Base-by-base conservation (phyloP, 2,113 vertebrate species). In the Petaurus breviceps region DNA sequence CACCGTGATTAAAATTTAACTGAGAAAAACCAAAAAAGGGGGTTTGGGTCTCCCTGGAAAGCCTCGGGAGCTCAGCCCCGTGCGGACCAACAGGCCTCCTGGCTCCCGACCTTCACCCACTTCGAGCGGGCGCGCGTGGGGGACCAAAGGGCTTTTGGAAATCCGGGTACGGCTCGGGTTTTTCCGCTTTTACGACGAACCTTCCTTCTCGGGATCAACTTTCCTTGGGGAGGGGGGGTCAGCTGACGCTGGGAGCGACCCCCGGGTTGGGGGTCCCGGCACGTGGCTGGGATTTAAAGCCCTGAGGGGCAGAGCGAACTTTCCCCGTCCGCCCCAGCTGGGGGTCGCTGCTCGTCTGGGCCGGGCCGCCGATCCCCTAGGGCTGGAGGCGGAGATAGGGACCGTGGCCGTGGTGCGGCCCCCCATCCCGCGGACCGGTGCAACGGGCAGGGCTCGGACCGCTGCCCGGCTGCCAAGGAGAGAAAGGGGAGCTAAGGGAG, bases 91-190 rank as follows among this genome's bases (percentile, higher is more conserved):
- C 31, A n/a, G 61, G 37, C 61, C 14, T 19, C 61, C 61, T 16
- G 1, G 11, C 37, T 19, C 61, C 61, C 3, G 61, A 11, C 55
- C 28, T 19, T 47, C 19, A 37, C 25, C 46, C 22, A 26, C 12
- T 23, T 1, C 3, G 0, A 0, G 3, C 4, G 51, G 3, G 0
- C 11, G 7, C 84, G 24, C 11, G 68, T 1, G n/a, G 11, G 9
- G 0, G 84, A 3, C 0, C 2, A 3, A 24, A 2, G 0, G 0
- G 49, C 5, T 11, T 3, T 0, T 47, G 19, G 12, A 0, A 8
- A 8, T 0, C 50, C 28, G 0, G 51, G 28, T 4, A 10, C 16
- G 51, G 31, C 90, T 23, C 2, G 25, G n/a, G 37, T 12, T 57
- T 68, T 19, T 16, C 61, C 12, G 61, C 12, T 16, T n/a, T n/a